Evolutionary conservation across 2,797 vertebrate species (phyloP), one percentile per base, ranked within the genome.

Genomic region (Myotis myotis): DNA sequence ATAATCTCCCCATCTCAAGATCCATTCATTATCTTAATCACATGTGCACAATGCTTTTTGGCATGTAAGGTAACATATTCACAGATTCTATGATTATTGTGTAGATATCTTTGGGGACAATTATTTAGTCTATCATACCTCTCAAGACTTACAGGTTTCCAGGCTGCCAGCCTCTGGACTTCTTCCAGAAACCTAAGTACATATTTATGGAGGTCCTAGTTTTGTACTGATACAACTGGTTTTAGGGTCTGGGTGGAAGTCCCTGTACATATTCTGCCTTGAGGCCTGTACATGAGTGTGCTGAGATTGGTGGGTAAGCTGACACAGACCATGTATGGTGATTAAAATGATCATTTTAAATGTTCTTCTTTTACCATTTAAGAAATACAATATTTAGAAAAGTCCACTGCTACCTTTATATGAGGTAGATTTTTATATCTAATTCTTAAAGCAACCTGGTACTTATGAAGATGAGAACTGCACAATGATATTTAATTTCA

Each of bases 331-430:
- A 97, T 96, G 51, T 62, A 49, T 13, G 28, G 5, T 78, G 95
- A 94, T 96, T 98, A 98, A 98, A 98, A 86, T 96, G 83, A 98
- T 93, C 66, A 94, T 89, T 98, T 95, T 94, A 97, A 97, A 97
- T 95, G 94, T 95, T 96, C 79, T 78, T 78, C 96, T 97, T 97
- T 94, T 94, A 93, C 97, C 97, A 96, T 97, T 95, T 94, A 82
- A 94, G 82, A 97, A 98, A 96, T 97, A 95, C 83, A 97, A 92
- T 97, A 97, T 98, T 98, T 97, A 90, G 92, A 94, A 97, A 95
- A 96, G 92, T 97, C 75, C 97, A 95, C 97, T 97, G 75, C 84
- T 97, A 95, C 95, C 90, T 91, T 91, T 94, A 80, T 60, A 82
- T 93, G 95, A 95, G 74, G 89, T 53, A 87, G 55, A 0, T 95